Conservation (phyloP, 35 echinoderm and acorn worm genomes). For the Stichopus chloronotus region DNA sequence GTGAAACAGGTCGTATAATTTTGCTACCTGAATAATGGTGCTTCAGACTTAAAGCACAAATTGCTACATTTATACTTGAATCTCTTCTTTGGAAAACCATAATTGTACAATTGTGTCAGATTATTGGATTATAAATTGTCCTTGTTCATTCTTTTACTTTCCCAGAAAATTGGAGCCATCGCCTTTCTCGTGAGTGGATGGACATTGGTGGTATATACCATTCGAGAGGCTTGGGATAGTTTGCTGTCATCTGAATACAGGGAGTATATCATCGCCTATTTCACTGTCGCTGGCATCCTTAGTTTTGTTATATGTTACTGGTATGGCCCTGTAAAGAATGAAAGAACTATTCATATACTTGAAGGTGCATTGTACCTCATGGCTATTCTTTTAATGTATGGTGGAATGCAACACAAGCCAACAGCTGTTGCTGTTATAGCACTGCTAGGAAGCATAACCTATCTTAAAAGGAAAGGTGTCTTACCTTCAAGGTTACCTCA, state of each 20-base stretch:
- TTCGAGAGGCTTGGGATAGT: slow-evolving; percentile 73
- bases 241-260: slow-evolving; percentile 69
- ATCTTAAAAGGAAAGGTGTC: not conserved
- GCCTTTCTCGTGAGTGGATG: slow-evolving; percentile 78
- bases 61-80: too few species aligned
- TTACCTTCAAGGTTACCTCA: not conserved
- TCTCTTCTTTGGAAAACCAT: too few species aligned
- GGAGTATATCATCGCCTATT: slow-evolving; percentile 74
- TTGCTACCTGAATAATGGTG: too few species aligned
- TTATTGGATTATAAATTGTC: too few species aligned
- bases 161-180: slow-evolving; percentile 83
- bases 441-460: slow-evolving; percentile 43
- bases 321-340: slow-evolving; percentile 83
- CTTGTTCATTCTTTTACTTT: not conserved
- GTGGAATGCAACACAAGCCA: slow-evolving; percentile 66
- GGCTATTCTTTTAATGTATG: slow-evolving; percentile 67
- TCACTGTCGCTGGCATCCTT: slow-evolving; percentile 67
- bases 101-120: too few species aligned
- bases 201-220: slow-evolving; percentile 69
- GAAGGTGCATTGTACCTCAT: slow-evolving; percentile 66
- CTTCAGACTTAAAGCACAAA: too few species aligned
- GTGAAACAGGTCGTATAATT: too few species aligned
- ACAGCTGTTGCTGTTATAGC: slow-evolving; percentile 74
- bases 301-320: slow-evolving; percentile 96
- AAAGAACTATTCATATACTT: slow-evolving; percentile 82